phyloP scores from a whole-genome alignment of 2,888 invertebrate genomes.

The Carterocephalus palaemon region DNA sequence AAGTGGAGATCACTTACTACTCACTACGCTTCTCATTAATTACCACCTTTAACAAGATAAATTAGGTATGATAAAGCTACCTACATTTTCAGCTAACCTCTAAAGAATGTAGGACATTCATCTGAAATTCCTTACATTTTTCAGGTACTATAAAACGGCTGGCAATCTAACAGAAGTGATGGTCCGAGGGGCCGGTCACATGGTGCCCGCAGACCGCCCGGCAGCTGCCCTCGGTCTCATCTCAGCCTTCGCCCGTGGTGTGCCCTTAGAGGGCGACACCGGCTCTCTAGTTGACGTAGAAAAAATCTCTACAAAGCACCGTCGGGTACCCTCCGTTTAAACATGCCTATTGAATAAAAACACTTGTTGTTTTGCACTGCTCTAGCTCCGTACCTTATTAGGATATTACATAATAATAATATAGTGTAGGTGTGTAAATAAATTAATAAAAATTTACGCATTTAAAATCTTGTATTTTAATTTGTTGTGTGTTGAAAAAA shows the following conservation, averaged over 20 bases:
- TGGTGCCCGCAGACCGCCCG: constrained; percentile 82
- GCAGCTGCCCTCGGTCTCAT: constrained; percentile 79
- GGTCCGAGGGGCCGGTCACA: constrained; percentile 82
- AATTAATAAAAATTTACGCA: constrained; percentile 2
- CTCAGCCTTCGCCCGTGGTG: constrained; percentile 77
- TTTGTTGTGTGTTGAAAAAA: no score
- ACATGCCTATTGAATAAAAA: constrained; percentile 31
- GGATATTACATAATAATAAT: constrained; percentile 17
- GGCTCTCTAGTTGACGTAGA: constrained; percentile 49
- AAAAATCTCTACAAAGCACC: constrained; percentile 52
- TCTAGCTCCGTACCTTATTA: constrained; percentile 19
- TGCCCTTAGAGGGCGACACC: constrained; percentile 56
- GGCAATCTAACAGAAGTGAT: constrained; percentile 80
- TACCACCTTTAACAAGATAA: no score
- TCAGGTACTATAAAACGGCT: constrained; percentile 77
- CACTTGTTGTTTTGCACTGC: constrained; percentile 12
- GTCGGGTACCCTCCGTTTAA: constrained; percentile 39
- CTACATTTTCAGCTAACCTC: no score
- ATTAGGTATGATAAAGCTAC: no score
- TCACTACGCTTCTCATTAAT: no score
- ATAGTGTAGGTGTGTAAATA: constrained; percentile 26
- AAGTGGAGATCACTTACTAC: no score
- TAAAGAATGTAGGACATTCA: no score
- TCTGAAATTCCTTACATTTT: no score
- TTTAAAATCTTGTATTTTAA: not conserved